These are phyloP conservation scores for Urocitellus parryii DNA, from an alignment of 2,113 vertebrate species.

Conservation along the genomic window DNA sequence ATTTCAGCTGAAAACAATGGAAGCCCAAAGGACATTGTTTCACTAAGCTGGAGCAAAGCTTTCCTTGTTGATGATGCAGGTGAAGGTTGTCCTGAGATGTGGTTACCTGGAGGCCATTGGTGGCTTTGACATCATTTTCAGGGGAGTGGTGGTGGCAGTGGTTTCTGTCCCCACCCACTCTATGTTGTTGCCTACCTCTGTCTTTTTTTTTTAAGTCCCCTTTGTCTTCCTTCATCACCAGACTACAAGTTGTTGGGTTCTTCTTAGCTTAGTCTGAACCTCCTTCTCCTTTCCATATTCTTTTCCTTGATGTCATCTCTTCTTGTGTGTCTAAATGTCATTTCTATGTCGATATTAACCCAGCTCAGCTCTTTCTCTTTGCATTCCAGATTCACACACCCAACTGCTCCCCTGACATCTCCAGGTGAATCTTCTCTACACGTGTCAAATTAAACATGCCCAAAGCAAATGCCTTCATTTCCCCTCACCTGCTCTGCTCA, in stretches of 20 bases:
- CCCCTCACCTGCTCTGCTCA: background rate
- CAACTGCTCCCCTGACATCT: background rate
- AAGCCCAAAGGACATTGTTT: background rate
- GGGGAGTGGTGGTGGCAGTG: background rate
- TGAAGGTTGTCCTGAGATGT: background rate
- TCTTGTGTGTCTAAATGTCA: background rate
- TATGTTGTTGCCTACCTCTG: background rate
- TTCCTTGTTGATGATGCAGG: background rate
- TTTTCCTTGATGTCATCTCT: background rate
- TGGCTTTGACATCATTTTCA: background rate
- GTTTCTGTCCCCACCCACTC: background rate
- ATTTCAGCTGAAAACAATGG: background rate
- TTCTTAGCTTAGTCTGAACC: background rate
- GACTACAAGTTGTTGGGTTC: background rate
- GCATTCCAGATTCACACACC: background rate
- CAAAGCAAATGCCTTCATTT: background rate
- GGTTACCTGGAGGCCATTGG: background rate
- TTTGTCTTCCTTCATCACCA: background rate
- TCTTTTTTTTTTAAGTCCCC: background rate
- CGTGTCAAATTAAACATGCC: background rate
- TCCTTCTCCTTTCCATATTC: background rate
- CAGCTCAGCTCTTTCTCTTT: background rate
- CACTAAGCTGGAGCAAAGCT: background rate
- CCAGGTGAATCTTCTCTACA: background rate
- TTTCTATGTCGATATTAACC: background rate